Conservation (phyloP, 2,113 vertebrate genomes). For the Etia nguti region DNA sequence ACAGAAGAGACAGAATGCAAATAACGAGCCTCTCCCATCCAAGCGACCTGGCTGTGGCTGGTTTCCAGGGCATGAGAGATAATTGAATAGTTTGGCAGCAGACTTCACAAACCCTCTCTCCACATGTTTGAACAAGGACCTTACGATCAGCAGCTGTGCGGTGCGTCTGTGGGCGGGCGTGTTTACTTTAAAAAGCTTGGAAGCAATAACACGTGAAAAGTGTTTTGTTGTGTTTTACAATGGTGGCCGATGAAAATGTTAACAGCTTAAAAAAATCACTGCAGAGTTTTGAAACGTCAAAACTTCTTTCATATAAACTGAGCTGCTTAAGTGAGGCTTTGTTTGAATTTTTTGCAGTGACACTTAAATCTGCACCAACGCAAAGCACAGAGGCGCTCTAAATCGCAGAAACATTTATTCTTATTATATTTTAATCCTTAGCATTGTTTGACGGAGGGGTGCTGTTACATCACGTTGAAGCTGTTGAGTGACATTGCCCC, state of each 20-base stretch:
- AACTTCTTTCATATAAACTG: neutral
- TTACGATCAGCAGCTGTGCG: slow-evolving; percentile 35
- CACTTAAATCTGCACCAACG: neutral
- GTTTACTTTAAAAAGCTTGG: neutral
- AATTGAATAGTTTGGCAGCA: slow-evolving; percentile 42
- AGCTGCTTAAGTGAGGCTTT: neutral
- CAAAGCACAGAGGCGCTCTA: neutral
- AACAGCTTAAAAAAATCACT: neutral
- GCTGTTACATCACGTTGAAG: neutral
- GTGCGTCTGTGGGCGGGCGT: neutral
- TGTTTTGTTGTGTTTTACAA: neutral
- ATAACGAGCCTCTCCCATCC: neutral
- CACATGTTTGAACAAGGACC: slow-evolving; percentile 63
- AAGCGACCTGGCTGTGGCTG: neutral
- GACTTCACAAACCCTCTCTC: slow-evolving; percentile 32
- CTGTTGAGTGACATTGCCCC: slow-evolving; percentile 52
- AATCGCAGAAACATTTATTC: neutral
- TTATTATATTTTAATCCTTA: neutral
- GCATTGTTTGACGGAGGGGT: neutral
- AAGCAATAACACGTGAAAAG: neutral
- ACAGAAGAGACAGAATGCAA: neutral
- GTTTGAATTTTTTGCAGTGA: neutral
- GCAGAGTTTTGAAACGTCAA: neutral
- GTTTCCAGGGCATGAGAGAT: slow-evolving; percentile 7
- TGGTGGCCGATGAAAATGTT: neutral